Evolutionary conservation across 2,888 invertebrate species (phyloP), one percentile per base, ranked within the genome.

Genomic region (Troides aeacus): DNA sequence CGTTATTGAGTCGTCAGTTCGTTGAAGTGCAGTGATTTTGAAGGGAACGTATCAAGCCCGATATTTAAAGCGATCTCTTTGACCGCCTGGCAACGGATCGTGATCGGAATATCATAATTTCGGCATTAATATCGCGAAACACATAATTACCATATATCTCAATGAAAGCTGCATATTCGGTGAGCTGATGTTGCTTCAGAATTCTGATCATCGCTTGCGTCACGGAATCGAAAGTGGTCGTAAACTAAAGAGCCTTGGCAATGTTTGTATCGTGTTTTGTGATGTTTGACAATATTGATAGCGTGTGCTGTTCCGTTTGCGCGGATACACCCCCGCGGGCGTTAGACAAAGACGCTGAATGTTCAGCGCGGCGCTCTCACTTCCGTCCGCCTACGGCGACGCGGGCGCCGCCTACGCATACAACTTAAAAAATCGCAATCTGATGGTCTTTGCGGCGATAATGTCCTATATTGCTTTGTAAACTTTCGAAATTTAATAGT

Each of bases 351-450:
- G 91, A 90, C 75, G 81, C 79, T 75, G 78, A 79, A 81, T 79
- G 79, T 79, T 81, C 82, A 80, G 81, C 79, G 80, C 82, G 84
- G 79, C 82, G 88, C 92, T 92, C 90, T 92, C 90, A 91, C 92
- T 92, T 92, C 92, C 92, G 92, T 86, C 91, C 92, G 90, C 92
- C 92, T 84, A 92, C 91, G 86, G 73, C 72, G 73, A 76, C 77
- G 78, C 82, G 77, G 79, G 82, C 83, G 84, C 87, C 84, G 82
- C 90, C 91, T 84, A 91, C 91, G 90, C 90, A 77, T 75, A 75
- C 81, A 81, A 84, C 87, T 88, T 88, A 77, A 82, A 84, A 87
- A 87, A 87, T 86, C 81, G 89, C 90, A 80, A 88, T 79, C 79
- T 84, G 84, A 84, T 85, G 85, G 84, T 86, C 86, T 83, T 82